Percentiles rank a stretch among this genome's conserved stretches.
Evolutionary conservation across 2,888 invertebrate species (phyloP).

Genomic region (Vandiemenella viatica): DNA sequence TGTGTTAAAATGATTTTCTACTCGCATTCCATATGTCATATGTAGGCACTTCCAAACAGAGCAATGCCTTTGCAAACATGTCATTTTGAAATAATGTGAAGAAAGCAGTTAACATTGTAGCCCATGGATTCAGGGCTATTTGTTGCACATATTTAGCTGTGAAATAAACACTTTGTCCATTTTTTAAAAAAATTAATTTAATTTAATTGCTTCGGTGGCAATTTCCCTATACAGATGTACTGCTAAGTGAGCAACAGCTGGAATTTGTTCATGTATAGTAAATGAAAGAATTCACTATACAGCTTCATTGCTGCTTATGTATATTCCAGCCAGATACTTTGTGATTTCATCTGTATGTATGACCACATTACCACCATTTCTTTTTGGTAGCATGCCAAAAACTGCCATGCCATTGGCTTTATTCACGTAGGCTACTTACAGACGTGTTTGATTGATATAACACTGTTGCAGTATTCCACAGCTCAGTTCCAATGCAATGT

Average conservation of each 20-base stretch:
- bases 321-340: slow-evolving; percentile 6
- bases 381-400: slow-evolving; percentile 16
- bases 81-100: slow-evolving; percentile 5
- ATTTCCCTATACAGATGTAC: no score
- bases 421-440: no score
- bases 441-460: slow-evolving; percentile 21
- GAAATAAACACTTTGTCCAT: slow-evolving; percentile 8
- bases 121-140: slow-evolving; percentile 3
- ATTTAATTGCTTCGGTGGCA: no score
- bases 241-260: slow-evolving; percentile 11
- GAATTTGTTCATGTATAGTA: slow-evolving; percentile 15
- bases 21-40: slow-evolving; percentile 8
- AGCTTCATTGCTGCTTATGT: slow-evolving; percentile 9
- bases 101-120: slow-evolving; percentile 3
- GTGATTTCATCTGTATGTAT: slow-evolving; percentile 9
- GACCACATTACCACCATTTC: slow-evolving; percentile 5
- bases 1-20: slow-evolving; percentile 3
- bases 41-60: slow-evolving; percentile 4
- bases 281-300: slow-evolving; percentile 16
- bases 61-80: slow-evolving; percentile 3
- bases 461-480: slow-evolving; percentile 20
- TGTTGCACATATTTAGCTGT: slow-evolving; percentile 4
- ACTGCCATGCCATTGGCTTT: no score
- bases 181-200: no score
- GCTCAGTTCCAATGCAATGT: no score